Conservation (phyloP, 2,888 invertebrate genomes). For the Drosophila recens region DNA sequence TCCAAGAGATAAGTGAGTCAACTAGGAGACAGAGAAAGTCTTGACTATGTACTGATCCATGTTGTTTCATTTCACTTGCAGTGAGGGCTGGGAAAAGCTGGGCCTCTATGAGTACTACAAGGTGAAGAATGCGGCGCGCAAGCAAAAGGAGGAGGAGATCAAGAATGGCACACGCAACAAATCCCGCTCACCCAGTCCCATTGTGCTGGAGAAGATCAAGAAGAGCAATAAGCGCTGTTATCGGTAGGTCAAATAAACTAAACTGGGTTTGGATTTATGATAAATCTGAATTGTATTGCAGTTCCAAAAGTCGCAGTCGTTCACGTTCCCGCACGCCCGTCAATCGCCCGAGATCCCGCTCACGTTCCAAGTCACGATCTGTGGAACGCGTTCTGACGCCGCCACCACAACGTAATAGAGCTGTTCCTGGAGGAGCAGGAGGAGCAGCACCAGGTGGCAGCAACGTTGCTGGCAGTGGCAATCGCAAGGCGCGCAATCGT, state of each 20-base stretch:
- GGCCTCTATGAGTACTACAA: slow-evolving; percentile 99
- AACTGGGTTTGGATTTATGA: neutral
- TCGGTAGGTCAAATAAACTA: slow-evolving; percentile 78
- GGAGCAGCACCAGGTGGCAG: slow-evolving; percentile 21
- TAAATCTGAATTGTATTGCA: slow-evolving; percentile 61
- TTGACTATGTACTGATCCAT: neutral
- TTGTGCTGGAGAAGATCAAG: slow-evolving; percentile 88
- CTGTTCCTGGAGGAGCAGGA: neutral
- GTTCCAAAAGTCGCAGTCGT: slow-evolving; percentile 86
- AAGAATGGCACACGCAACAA: slow-evolving; percentile 89
- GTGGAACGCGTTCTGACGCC: slow-evolving; percentile 61
- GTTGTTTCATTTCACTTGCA: slow-evolving; percentile 82
- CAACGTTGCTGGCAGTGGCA: slow-evolving; percentile 77
- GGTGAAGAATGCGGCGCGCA: slow-evolving; percentile 96
- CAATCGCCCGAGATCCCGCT: slow-evolving; percentile 79
- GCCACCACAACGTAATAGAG: slow-evolving; percentile 53
- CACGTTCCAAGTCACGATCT: slow-evolving; percentile 85
- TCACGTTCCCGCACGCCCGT: slow-evolving; percentile 86
- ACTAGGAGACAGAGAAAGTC: neutral
- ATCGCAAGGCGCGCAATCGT: slow-evolving; percentile 84
- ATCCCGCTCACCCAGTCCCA: slow-evolving; percentile 92
- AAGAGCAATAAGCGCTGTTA: slow-evolving; percentile 88
- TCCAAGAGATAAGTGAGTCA: slow-evolving; percentile 93
- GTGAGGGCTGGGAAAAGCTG: slow-evolving; percentile 99
- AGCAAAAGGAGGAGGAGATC: slow-evolving; percentile 94